Percentiles rank a stretch among this genome's conserved stretches.
Conservation (phyloP, 2,113 vertebrate species). For the Ptilonorhynchus violaceus region DNA sequence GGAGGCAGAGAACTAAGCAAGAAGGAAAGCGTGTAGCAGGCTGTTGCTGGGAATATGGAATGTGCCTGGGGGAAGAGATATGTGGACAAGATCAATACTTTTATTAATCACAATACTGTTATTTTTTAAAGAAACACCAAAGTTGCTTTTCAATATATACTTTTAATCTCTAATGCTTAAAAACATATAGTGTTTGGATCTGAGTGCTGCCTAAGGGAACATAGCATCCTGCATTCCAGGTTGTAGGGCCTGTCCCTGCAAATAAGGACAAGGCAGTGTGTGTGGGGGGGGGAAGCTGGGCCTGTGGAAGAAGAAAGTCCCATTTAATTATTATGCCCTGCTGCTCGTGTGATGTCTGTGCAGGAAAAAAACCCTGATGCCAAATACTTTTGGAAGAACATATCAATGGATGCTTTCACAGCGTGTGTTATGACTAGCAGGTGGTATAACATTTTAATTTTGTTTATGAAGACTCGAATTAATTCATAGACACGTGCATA, state of each 20-base stretch:
- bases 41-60: background rate
- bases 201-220: background rate
- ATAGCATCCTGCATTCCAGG: background rate
- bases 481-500: background rate
- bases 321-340: background rate
- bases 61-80: background rate
- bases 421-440: background rate
- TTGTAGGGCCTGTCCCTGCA: background rate
- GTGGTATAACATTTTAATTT: conserved; percentile 7
- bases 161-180: background rate
- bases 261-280: background rate
- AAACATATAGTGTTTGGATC: background rate
- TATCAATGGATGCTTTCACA: conserved; percentile 15
- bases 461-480: background rate
- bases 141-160: background rate
- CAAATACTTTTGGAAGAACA: background rate
- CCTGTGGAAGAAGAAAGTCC: background rate
- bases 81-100: background rate
- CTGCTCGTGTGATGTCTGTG: background rate
- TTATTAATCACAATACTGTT: background rate
- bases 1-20: background rate
- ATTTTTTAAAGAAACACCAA: background rate
- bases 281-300: rapidly evolving
- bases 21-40: background rate
- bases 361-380: background rate